These are phyloP conservation scores for Melanchra persicariae DNA, from an alignment of 2,888 invertebrate genomes.

Conservation along the genomic window DNA sequence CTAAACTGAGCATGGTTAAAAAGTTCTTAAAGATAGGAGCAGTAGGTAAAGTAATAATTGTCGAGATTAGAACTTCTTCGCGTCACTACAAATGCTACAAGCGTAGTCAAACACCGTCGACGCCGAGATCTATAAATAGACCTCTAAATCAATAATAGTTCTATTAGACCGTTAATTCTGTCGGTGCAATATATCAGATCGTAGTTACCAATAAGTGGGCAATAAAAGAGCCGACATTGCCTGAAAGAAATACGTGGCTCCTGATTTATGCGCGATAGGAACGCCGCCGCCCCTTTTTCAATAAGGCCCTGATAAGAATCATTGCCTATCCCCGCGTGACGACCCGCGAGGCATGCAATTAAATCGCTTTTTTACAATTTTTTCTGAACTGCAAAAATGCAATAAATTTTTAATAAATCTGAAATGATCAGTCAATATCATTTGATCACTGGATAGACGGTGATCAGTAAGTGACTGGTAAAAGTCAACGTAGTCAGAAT, in stretches of 20 bases:
- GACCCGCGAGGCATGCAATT: conserved; percentile 83
- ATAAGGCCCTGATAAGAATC: conserved; percentile 88
- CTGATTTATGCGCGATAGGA: conserved; percentile 88
- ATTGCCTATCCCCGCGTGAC: conserved; percentile 81
- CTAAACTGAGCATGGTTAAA: no score
- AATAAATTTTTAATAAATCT: conserved; percentile 6
- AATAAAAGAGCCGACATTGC: conserved; percentile 81
- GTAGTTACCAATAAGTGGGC: conserved; percentile 85
- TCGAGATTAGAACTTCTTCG: neutral
- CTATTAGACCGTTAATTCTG: conserved; percentile 60
- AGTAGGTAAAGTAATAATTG: neutral
- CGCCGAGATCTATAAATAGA: conserved; percentile 13
- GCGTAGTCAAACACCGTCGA: neutral
- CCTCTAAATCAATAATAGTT: conserved; percentile 56
- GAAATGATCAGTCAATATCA: neutral
- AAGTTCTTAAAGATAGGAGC: no score
- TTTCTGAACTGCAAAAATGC: conserved; percentile 28
- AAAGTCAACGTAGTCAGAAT: no score
- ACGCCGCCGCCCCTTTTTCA: conserved; percentile 86
- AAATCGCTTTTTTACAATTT: conserved; percentile 73
- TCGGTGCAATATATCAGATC: conserved; percentile 73
- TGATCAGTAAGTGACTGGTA: no score
- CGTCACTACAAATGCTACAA: neutral
- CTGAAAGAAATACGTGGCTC: conserved; percentile 80
- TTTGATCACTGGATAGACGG: neutral